Evolutionary conservation across 1,140 invertebrate species (phyloP).

Genomic region (Luehdorfia chinensis): DNA sequence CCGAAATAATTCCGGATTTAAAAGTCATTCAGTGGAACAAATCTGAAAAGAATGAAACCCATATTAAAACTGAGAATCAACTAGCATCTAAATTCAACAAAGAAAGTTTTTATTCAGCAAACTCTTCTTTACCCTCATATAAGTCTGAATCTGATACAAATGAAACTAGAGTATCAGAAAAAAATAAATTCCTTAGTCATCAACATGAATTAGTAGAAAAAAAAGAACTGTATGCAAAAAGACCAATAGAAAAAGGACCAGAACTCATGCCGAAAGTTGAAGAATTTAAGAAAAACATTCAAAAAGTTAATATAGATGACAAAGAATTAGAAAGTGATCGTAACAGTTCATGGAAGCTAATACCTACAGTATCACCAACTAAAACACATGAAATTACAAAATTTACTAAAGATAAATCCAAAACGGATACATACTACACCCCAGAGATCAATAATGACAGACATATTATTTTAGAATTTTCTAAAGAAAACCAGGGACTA

Average conservation of each 20-base stretch:
- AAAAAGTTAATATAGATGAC: slow-evolving; percentile 70
- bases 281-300: slow-evolving; percentile 68
- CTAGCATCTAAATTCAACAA: background rate
- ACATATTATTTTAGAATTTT: slow-evolving; percentile 72
- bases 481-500: slow-evolving; percentile 82
- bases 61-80: background rate
- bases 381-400: slow-evolving; percentile 50
- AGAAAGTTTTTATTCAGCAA: slow-evolving; percentile 1
- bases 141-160: slow-evolving; percentile 16
- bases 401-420: slow-evolving; percentile 49
- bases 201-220: slow-evolving; percentile 2
- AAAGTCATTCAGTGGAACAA: background rate
- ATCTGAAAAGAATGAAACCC: too few relatives aligned
- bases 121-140: background rate
- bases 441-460: slow-evolving; percentile 44
- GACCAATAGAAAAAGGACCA: slow-evolving; percentile 26
- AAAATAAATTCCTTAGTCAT: slow-evolving; percentile 14
- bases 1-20: background rate
- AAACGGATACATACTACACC: slow-evolving; percentile 40
- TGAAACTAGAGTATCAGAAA: slow-evolving; percentile 13
- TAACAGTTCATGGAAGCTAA: slow-evolving; percentile 71
- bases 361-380: slow-evolving; percentile 59
- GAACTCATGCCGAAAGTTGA: slow-evolving; percentile 53
- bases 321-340: slow-evolving; percentile 54
- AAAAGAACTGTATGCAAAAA: slow-evolving; percentile 12